Evolutionary conservation across 2,797 vertebrate species (phyloP), one percentile per base, ranked within the genome.

Genomic region (Bradypodion pumilum): DNA sequence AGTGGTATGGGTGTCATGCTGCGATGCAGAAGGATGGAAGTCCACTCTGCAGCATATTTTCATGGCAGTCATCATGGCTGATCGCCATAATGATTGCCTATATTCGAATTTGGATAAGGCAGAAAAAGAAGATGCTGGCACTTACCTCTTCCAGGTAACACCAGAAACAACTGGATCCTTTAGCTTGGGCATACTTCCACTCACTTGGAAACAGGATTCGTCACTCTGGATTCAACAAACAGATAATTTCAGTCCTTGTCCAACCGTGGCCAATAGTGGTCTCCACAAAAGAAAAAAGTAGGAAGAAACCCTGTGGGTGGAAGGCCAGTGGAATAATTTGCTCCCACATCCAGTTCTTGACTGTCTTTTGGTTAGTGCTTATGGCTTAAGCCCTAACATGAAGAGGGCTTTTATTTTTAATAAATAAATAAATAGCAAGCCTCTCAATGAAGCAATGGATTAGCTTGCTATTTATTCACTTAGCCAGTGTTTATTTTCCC

Each of bases 111-210:
- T n/a, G n/a, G n/a, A 35, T 32, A 35, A 35, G 35, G 35, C 6
- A 5, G 7, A 7, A 0, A 25, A 21, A 6, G 32, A 15, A 70
- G 25, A 27, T 9, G 23, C 40, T 37, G 8, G 23, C 4, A 78
- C 89, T 89, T 91, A 90, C 92, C 92, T 93, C 86, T 76, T 13
- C 44, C 69, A 82, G 56, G 74, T 52, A 70, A 66, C 69, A 0
- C 0, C 7, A 69, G 86, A 78, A n/a, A 46, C 76, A n/a, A 72
- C 1, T 1, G 72, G 78, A 65, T 85, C 81, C 68, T 83, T 44
- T 70, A 74, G 87, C 73, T 66, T 78, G 8, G 13, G 27, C n/a
- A 49, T 0, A 0, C 27, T 74, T 69, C 37, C 4, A 27, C 9
- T 60, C 37, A 66, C 32, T 19, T 16, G 16, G 66, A 49, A 35